Evolutionary conservation across 2,113 vertebrate species (phyloP).

Genomic region (Strigops habroptila): DNA sequence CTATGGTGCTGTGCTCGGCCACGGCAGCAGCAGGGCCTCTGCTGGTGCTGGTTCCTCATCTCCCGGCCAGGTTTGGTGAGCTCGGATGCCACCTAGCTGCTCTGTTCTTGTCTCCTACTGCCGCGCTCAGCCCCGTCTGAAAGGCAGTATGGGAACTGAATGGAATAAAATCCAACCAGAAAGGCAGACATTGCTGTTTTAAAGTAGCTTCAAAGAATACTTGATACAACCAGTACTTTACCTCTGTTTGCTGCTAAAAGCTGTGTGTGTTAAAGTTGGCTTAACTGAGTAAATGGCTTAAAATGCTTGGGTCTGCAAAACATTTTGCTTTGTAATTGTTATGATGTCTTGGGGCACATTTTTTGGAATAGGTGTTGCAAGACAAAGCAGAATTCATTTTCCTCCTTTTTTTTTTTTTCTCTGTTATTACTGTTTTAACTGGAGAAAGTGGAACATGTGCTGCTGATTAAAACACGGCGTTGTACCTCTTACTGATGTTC

Average conservation of each 20-base stretch:
- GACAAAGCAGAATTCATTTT: not conserved
- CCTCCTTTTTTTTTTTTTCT: not conserved
- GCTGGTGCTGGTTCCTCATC: not conserved
- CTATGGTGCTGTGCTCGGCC: rapidly evolving
- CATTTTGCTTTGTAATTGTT: not conserved
- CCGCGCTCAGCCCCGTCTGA: rapidly evolving
- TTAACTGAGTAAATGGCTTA: too few species aligned
- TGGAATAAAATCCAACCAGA: rapidly evolving
- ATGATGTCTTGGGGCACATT: rapidly evolving
- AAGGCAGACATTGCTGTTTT: rapidly evolving
- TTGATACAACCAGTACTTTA: rapidly evolving
- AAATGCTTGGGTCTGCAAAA: not conserved
- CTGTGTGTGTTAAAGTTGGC: rapidly evolving
- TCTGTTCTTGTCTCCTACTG: rapidly evolving
- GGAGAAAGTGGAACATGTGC: rapidly evolving
- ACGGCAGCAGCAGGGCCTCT: not conserved
- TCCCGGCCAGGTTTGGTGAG: rapidly evolving
- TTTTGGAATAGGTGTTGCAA: not conserved
- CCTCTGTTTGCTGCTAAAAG: not conserved
- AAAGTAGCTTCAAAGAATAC: too few species aligned
- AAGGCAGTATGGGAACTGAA: rapidly evolving
- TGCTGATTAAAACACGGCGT: not conserved
- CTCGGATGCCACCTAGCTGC: not conserved
- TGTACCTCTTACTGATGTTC: not conserved
- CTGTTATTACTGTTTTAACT: not conserved